Percentiles rank a stretch among this genome's conserved stretches.
These are phyloP conservation scores for Romanomermis culicivorax DNA, from an alignment of 2,888 invertebrate species.

Conservation along the genomic window DNA sequence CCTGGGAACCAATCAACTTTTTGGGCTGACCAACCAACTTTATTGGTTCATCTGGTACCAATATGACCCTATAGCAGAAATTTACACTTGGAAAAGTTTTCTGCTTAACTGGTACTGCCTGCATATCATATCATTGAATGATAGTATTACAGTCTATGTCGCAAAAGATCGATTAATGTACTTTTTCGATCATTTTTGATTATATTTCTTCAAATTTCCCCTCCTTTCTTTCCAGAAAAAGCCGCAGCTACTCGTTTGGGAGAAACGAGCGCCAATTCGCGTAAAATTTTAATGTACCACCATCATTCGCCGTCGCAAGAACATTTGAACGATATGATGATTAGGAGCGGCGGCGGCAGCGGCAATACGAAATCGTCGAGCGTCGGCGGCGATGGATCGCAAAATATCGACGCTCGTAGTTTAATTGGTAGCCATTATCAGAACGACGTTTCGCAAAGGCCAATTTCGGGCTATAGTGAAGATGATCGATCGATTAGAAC, in stretches of 20 bases:
- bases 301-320: background rate
- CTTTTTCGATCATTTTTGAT: no score
- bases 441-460: background rate
- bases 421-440: background rate
- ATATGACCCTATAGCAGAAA: no score
- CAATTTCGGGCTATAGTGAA: background rate
- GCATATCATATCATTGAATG: no score
- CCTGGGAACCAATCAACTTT: no score
- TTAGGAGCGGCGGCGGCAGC: no score
- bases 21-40: no score
- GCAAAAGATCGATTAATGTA: no score
- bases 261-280: background rate
- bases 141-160: no score
- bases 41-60: no score
- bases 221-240: background rate
- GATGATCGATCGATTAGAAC: slow-evolving; percentile 1
- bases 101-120: no score
- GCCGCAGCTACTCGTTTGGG: background rate
- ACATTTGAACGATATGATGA: background rate
- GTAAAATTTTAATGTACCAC: slow-evolving; percentile 1
- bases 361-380: background rate
- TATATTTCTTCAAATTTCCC: no score
- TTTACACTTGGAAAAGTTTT: no score
- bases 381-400: background rate
- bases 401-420: background rate